Percentiles rank a stretch among this genome's conserved stretches.
phyloP scores from a whole-genome alignment of 1,140 invertebrate species.

The Bombus pyrosoma region DNA sequence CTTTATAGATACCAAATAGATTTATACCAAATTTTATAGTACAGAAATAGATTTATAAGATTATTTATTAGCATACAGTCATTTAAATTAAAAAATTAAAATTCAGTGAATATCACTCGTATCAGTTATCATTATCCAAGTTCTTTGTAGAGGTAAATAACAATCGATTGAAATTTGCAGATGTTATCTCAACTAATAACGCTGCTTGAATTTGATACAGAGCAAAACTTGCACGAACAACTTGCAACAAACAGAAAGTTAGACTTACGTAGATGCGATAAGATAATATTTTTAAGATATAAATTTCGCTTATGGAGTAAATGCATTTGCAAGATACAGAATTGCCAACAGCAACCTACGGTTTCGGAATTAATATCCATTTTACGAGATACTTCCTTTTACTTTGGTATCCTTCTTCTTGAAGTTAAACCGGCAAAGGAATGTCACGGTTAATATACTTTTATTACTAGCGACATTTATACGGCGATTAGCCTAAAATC shows the following conservation, averaged over 20 bases:
- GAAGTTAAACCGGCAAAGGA: neutral
- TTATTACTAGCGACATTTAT: neutral
- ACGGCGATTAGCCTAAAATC: slow-evolving; percentile 18
- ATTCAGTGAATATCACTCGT: neutral
- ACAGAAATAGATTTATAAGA: neutral
- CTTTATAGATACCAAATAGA: too few relatives aligned
- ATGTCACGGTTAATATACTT: neutral
- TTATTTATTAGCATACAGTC: neutral
- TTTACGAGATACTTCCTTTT: neutral
- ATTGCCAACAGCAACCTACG: neutral
- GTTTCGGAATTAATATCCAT: neutral
- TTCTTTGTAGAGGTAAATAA: neutral
- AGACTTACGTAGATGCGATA: neutral
- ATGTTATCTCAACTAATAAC: neutral
- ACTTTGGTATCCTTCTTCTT: neutral
- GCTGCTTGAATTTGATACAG: neutral
- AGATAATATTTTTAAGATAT: neutral
- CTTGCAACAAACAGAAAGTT: neutral
- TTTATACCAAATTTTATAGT: neutral
- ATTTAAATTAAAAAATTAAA: neutral
- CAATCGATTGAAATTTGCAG: neutral
- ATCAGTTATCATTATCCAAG: neutral
- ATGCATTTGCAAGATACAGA: neutral
- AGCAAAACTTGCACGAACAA: neutral
- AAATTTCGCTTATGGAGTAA: neutral